Base-by-base conservation (phyloP, 2,888 invertebrate species). In the Lottia gigantea region DNA sequence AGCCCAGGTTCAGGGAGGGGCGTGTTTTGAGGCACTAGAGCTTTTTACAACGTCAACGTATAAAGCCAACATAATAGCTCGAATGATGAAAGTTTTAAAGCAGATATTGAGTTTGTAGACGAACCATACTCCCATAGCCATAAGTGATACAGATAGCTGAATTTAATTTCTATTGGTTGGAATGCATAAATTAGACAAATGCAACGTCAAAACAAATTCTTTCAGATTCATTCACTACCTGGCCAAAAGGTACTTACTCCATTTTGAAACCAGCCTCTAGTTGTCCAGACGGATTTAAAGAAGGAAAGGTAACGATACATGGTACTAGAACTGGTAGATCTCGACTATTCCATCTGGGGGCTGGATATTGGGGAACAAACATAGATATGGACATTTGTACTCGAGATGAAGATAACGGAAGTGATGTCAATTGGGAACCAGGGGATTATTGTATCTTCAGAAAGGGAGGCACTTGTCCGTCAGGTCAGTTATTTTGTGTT, bases 241-340 rank as follows among this genome's bases (percentile, higher is more conserved):
- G 78, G 78, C 77, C 77, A 7, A 62, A 62, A 14, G 72, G 71
- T 6, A 61, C 19, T 14, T 72, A 74, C 62, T 63, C 74, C 6
- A 63, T 78, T 45, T 26, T 74, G n/a, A 77, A 74, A 61, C 76
- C 74, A 25, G 40, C 49, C 19, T 62, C 68, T 45, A 77, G 75
- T 12, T 78, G 78, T 67, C 78, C 78, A n/a, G 49, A 47, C 3
- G 76, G 73, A 2, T 74, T 75, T 26, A 31, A 63, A 16, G 71
- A 72, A n/a, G 74, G 73, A 3, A 46, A 11, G 16, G 19, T 70
- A 11, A 55, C 55, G 14, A 55, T 55, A 19, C 55, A 55, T 55
- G 55, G 55, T 55, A 23, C 23, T 8, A 19, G 55, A 55, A 55
- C 55, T 23, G 55, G 55, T 55, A 55, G 23, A 55, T 55, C 55